phyloP scores from a whole-genome alignment of 2,797 vertebrate genomes.

The Eleutherodactylus coqui region DNA sequence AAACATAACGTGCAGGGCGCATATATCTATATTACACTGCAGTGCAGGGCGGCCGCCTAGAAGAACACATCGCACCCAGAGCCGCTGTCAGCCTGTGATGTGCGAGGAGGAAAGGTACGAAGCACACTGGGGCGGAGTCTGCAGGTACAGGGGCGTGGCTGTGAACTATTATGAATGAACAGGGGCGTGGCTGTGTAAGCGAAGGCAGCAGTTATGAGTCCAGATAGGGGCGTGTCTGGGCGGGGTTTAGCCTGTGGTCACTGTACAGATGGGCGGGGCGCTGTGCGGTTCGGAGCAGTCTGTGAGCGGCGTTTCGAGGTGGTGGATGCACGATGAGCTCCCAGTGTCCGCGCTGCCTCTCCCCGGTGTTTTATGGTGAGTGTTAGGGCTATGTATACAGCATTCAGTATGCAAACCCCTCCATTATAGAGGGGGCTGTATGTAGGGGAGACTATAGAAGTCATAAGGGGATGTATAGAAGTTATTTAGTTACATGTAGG shows the following conservation, averaged over 20 bases:
- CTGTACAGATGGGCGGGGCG: not conserved
- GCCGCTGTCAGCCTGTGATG: too few species aligned
- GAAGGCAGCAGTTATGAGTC: not conserved
- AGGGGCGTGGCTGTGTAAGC: too few species aligned
- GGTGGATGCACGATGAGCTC: not conserved
- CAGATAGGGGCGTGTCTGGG: not conserved
- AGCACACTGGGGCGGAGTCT: too few species aligned
- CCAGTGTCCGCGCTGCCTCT: not conserved
- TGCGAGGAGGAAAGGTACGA: too few species aligned
- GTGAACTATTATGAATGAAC: not conserved
- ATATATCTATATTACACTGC: too few species aligned
- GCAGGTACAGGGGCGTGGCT: too few species aligned
- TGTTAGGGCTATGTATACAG: not conserved
- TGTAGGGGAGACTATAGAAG: not conserved
- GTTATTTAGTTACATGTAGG: too few species aligned
- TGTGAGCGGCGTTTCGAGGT: not conserved
- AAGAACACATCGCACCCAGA: too few species aligned
- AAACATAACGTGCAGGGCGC: too few species aligned
- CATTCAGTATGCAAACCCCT: too few species aligned
- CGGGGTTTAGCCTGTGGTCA: not conserved
- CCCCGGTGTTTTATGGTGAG: slow-evolving; percentile 36
- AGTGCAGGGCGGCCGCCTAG: too few species aligned
- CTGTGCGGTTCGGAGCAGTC: not conserved
- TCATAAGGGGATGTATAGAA: too few species aligned
- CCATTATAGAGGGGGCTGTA: not conserved